Evolutionary conservation across 2,113 vertebrate genomes (phyloP).

Genomic region (Dicrurus megarhynchus): DNA sequence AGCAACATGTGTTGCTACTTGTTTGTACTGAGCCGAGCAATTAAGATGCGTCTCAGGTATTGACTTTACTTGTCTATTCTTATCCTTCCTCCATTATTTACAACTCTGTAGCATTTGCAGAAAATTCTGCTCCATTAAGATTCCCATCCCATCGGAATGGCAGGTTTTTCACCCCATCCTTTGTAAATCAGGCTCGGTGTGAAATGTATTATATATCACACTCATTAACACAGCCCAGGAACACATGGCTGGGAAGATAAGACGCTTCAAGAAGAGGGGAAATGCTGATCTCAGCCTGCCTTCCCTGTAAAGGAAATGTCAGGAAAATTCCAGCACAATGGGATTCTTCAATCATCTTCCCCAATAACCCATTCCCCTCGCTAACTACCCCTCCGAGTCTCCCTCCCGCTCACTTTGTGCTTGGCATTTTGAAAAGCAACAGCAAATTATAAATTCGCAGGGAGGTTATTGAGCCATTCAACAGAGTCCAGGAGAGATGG

Average conservation of each 20-base stretch:
- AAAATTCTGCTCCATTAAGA: slow-evolving; percentile 8
- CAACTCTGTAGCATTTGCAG: background rate
- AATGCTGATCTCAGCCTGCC: slow-evolving; percentile 19
- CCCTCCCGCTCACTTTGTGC: background rate
- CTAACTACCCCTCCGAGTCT: background rate
- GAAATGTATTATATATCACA: slow-evolving; percentile 7
- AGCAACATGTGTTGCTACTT: background rate
- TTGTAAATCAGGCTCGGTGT: slow-evolving; percentile 21
- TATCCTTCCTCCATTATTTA: slow-evolving; percentile 44
- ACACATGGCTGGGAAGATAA: slow-evolving; percentile 50
- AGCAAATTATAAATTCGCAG: background rate
- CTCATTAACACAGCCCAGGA: slow-evolving; percentile 30
- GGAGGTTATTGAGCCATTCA: background rate
- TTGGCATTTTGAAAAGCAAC: background rate
- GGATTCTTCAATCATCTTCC: slow-evolving; percentile 30
- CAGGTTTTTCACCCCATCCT: slow-evolving; percentile 20
- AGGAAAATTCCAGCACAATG: background rate
- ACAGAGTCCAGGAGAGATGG: background rate
- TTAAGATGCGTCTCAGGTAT: slow-evolving; percentile 35
- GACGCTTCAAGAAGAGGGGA: background rate
- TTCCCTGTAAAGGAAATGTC: background rate
- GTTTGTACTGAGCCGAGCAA: background rate
- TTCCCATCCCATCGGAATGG: background rate
- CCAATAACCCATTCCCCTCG: background rate
- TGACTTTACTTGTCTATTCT: background rate